Evolutionary conservation across 2,888 invertebrate species (phyloP), one percentile per base, ranked within the genome.

Genomic region (Steinernema scapterisci): DNA sequence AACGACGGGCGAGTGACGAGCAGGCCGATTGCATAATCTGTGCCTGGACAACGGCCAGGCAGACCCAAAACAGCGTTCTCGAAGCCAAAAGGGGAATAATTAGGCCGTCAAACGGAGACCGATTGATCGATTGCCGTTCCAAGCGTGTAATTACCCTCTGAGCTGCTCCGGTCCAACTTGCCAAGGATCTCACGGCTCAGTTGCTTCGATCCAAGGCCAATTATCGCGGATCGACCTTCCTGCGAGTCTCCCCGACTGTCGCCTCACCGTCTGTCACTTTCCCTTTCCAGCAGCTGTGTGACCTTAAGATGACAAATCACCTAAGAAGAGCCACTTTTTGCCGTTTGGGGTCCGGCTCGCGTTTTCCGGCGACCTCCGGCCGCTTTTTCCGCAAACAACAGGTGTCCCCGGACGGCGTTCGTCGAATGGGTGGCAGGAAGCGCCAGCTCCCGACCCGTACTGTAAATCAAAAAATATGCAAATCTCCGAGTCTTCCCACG

Each of bases 231-330:
- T 54, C 25, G 63, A 63, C 63, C 63, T 63, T 63, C 31, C 25
- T 27, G 63, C 23, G 52, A 38, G 38, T 19, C 48, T 48, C 63
- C 63, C 31, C 25, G 63, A 63, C 63, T 63, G 63, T 63, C 63
- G 63, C 63, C 63, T 16, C 63, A n/a, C 63, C 63, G 63, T 63
- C 63, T 63, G 63, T 63, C 63, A 63, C 63, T 63, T 63, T 63
- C 63, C 31, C 54, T 54, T 54, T 31, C 31, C 38, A 38, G 27
- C 63, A 63, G 63, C 63, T 63, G 63, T 16, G 31, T 21, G 54
- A 54, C 21, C 54, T 54, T 54, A 19, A 11, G 23, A 27, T 63
- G 63, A 31, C 63, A 63, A 25, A 25, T 25, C 31, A 27, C 63
- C 31, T 16, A 16, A 16, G n/a, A 13, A 48, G 31, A 31, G 31